These are phyloP conservation scores for Characodon lateralis DNA, from an alignment of 2,797 vertebrate genomes.

Conservation along the genomic window DNA sequence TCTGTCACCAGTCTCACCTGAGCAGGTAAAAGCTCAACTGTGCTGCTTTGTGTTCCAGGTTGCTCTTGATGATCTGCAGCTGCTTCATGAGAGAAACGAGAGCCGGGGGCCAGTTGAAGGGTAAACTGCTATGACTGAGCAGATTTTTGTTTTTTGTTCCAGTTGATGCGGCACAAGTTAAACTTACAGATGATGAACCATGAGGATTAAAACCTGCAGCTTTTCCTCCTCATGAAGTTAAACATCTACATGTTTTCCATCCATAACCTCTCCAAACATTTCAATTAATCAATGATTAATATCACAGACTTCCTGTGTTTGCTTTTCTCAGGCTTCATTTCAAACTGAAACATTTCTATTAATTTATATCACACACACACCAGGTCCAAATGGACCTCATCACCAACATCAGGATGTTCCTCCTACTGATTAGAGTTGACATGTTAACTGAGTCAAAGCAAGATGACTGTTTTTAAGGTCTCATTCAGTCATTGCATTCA, in stretches of 20 bases:
- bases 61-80: conserved; percentile 20
- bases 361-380: too few relatives aligned
- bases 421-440: background rate
- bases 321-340: too few relatives aligned
- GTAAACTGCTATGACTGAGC: conserved; percentile 13
- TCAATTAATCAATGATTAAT: too few relatives aligned
- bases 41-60: conserved; percentile 18
- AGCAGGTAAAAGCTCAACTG: background rate
- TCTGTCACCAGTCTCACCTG: background rate
- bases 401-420: too few relatives aligned
- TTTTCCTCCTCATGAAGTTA: background rate
- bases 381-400: too few relatives aligned
- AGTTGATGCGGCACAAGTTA: too few relatives aligned
- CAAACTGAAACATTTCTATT: too few relatives aligned
- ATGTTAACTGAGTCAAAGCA: background rate
- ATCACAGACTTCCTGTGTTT: too few relatives aligned
- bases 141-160: background rate
- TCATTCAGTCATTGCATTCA: background rate
- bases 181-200: too few relatives aligned
- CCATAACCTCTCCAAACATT: background rate
- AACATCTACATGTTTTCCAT: background rate
- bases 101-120: conserved; percentile 24
- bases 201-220: background rate
- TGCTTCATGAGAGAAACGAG: background rate
- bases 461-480: background rate